Base-by-base conservation (phyloP, 30 jellyfish, hydroid and myxozoan genomes). In the Phacellophora camtschatica region DNA sequence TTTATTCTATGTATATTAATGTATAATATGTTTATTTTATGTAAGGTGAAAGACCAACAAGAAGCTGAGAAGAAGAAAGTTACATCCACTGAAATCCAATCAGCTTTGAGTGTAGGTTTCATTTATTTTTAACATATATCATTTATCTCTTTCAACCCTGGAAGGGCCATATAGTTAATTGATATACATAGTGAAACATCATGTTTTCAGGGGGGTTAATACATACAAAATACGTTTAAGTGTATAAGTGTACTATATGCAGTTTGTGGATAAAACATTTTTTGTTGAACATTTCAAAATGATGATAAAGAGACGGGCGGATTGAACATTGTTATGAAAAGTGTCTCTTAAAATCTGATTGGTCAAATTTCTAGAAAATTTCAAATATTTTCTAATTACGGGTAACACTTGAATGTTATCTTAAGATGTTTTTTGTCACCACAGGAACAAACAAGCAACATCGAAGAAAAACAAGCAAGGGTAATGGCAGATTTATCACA, bases 61-160 rank as follows among this genome's bases (percentile, higher is more conserved):
- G 97, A 95, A 39, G 99, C 99, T 1, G 97, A 95, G 63, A 89
- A 94, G 91, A 94, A 94, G 88, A 81, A 95, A 41, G 99, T 94
- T 1, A 94, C 99, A 2, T 94, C 99, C 54, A 94, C 99, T 10
- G 99, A 94, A 51, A 82, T 94, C 57, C 97, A 87, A 59, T 81
- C 89, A 1, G 96, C 93, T 41, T 65, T 94, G 64, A 71, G 30
- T 30, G 95, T 83, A 71, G 2, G 82, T 25, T 13, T 27, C 35
- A 1, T 1, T n/a, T n/a, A n/a, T n/a, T n/a, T n/a, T n/a, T n/a
- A n/a, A n/a, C n/a, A n/a, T n/a, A n/a, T n/a, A n/a, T n/a, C n/a
- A n/a, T n/a, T n/a, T n/a, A n/a, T n/a, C n/a, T n/a, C n/a, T n/a
- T n/a, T n/a, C n/a, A n/a, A n/a, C n/a, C n/a, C n/a, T n/a, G n/a